Conservation (phyloP, 2,888 invertebrate genomes). For the Rhodophaea formosa region DNA sequence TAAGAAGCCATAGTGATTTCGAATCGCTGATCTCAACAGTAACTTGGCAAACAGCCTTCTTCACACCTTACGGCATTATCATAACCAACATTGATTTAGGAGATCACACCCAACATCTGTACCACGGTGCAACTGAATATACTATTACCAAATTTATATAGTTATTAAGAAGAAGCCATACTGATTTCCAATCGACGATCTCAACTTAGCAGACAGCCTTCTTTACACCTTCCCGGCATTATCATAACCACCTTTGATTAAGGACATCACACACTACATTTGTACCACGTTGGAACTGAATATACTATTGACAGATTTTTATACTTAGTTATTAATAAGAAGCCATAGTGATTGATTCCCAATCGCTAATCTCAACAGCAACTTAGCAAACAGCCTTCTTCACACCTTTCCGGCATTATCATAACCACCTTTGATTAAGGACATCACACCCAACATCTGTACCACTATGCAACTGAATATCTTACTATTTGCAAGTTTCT, state of each 20-base stretch:
- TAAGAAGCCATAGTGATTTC: too few species aligned
- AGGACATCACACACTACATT: conserved; percentile 51
- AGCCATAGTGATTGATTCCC: too few species aligned
- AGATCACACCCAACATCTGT: conserved; percentile 61
- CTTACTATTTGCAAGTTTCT: too few species aligned
- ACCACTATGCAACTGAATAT: conserved; percentile 67
- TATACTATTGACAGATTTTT: too few species aligned
- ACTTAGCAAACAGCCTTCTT: not conserved
- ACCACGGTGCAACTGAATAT: conserved; percentile 67
- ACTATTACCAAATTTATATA: too few species aligned
- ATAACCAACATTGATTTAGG: conserved; percentile 20
- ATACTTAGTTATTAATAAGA: too few species aligned
- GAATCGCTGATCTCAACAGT: too few species aligned
- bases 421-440: conserved; percentile 20
- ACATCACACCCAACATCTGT: conserved; percentile 61
- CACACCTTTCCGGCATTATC: conserved; percentile 10
- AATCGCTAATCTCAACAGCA: too few species aligned
- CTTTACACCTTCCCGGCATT: conserved; percentile 9
- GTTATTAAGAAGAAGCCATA: too few species aligned
- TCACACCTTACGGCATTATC: conserved; percentile 12
- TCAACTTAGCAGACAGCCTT: too few species aligned
- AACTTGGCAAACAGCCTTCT: not conserved
- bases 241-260: conserved; percentile 17
- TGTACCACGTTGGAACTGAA: conserved; percentile 70
- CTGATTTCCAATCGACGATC: too few species aligned